A percentile compares a stretch with the other conserved stretches of the same genome.
These are phyloP conservation scores for Onychomys leucogaster DNA, from an alignment of 2,797 vertebrate species.

Conservation along the genomic window DNA sequence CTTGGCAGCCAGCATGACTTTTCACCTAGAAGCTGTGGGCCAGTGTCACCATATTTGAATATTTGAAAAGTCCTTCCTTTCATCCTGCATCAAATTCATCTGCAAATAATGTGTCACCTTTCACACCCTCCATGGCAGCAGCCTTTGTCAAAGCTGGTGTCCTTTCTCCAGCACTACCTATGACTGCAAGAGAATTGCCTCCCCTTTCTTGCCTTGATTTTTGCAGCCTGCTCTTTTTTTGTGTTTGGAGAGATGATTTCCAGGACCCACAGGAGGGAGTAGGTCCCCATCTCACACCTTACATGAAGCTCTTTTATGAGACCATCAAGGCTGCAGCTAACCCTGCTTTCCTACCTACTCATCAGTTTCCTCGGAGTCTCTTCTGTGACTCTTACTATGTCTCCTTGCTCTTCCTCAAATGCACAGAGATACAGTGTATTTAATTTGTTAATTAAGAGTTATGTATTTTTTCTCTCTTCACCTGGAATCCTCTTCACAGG, in stretches of 20 bases:
- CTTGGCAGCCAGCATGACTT: not conserved
- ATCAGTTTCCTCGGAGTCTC: not conserved
- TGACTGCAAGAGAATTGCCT: not conserved
- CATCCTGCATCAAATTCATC: not conserved
- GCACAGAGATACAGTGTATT: not conserved
- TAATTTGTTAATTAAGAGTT: not conserved
- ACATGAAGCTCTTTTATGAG: not conserved
- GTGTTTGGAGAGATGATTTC: not conserved
- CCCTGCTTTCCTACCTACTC: not conserved
- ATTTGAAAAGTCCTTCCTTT: not conserved
- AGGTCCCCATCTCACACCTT: not conserved
- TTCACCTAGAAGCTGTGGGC: not conserved
- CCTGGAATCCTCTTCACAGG: not conserved
- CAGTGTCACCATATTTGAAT: not conserved
- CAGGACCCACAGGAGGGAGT: accelerated
- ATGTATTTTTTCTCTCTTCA: not conserved
- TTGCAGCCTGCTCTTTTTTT: not conserved
- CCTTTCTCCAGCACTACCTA: not conserved
- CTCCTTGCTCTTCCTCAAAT: not conserved
- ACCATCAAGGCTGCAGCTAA: not conserved
- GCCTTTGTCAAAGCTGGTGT: not conserved
- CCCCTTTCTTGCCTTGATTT: not conserved
- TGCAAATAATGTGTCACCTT: not conserved
- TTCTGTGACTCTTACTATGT: not conserved
- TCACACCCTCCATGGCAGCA: not conserved